Conservation (phyloP, 1,140 invertebrate genomes). For the Drosophila nigrodunni region DNA sequence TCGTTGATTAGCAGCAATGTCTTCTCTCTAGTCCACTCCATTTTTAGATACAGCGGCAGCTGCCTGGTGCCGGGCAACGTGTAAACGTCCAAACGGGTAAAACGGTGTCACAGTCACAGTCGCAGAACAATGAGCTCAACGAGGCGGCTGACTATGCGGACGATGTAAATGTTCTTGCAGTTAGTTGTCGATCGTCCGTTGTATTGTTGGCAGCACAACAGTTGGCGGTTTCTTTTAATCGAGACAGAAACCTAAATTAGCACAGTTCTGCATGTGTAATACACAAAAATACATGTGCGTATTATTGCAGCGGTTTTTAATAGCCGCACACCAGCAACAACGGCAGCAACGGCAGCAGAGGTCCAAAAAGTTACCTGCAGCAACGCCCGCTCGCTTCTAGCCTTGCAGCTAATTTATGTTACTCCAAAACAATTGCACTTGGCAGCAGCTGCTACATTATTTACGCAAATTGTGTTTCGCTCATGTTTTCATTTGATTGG, state of each 20-base stretch:
- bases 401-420: conserved; percentile 26
- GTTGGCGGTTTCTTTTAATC: conserved; percentile 35
- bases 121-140: conserved; percentile 48
- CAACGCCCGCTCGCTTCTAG: conserved; percentile 17
- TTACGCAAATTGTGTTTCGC: not conserved
- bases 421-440: conserved; percentile 26
- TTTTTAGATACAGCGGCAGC: conserved; percentile 69
- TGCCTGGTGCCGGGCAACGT: conserved; percentile 29
- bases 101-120: conserved; percentile 45
- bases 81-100: not conserved
- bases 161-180: conserved; percentile 29
- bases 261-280: conserved; percentile 16
- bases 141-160: conserved; percentile 9
- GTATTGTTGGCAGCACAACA: conserved; percentile 24
- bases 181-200: conserved; percentile 45
- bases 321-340: conserved; percentile 10
- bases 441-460: conserved; percentile 48
- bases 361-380: conserved; percentile 23
- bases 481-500: not conserved
- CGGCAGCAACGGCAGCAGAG: not conserved
- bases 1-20: conserved; percentile 76
- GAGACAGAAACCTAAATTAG: conserved; percentile 44
- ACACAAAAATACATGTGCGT: conserved; percentile 28
- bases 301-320: conserved; percentile 30
- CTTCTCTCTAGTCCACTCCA: conserved; percentile 84